Evolutionary conservation across 1,140 invertebrate genomes (phyloP), one percentile per base, ranked within the genome.

Genomic region (Trachymyrmex cornetzi): DNA sequence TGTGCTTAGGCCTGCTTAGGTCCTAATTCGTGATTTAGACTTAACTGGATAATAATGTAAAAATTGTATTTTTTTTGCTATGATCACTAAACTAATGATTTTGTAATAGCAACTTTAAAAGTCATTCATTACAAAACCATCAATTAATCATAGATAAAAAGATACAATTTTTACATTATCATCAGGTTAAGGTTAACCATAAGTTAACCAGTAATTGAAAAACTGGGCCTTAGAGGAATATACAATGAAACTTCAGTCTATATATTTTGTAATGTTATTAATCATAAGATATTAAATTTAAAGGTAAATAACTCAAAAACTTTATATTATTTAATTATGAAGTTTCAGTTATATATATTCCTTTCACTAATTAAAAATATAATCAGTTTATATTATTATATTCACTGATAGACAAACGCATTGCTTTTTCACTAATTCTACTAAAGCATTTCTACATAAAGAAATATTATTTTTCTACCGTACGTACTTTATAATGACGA

Each of bases 381-480:
- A 24, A 67, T 80, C 50, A 34, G 11, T 74, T 84, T 24, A 61
- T 59, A 48, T 48, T 48, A 48, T 38, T 38, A 61, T 16, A 1
- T 24, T 71, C 19, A 80, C 22, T n/a, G n/a, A 27, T 2, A 53
- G 2, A 84, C 2, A 53, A 34, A 27, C 19, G 34, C 66, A 64
- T 86, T 82, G 30, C 48, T 87, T 89, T 71, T 34, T 53, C 57
- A 64, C 34, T 57, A 72, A 81, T 87, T 89, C 50, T 74, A 89
- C 4, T 22, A 55, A 77, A 30, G 19, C 27, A 67, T 77, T 77
- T 71, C 57, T 72, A 30, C 61, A 71, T 77, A 82, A 77, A 12
- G 2, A 89, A 24, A 77, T 16, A 57, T 90, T 90, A 90, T 90
- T 90, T 90, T 87, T 89, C 66, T 90, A 90, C 69, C 12, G 3